Base-by-base conservation (phyloP, 2,113 vertebrate genomes). In the Erpornis zantholeuca region DNA sequence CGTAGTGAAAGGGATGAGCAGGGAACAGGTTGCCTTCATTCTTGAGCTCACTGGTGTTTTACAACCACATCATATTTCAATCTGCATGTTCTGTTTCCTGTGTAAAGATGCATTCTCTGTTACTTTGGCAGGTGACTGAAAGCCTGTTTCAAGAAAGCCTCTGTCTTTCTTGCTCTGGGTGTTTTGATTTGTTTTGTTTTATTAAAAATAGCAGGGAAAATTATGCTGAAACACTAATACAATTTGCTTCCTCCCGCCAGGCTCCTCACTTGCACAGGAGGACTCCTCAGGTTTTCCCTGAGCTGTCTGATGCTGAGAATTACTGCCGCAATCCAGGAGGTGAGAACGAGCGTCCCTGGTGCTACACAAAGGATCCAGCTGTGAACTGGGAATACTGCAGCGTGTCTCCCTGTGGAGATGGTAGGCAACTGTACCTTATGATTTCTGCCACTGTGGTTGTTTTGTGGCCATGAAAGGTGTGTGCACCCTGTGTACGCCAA, bases 351-450 rank as follows among this genome's bases (percentile, higher is more conserved):
- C 98, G 95, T 82, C 99, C 99, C 20, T 99, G 99, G 99, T 99
- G 99, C 88, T 99, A 98, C 92, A 99, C 98, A 47, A 98, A 94
- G 53, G 98, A 98, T 84, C 97, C 98, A 21, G 97, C 97, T 7
- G 96, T 99, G 64, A 98, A 97, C 94, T 99, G 99, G 99, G 99
- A 99, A 93, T 99, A 99, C 89, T 99, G 99, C 81, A 95, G 91
- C 0, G 97, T 99, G 40, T 98, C 98, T 21, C 97, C 86, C 40
- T 99, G 99, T 95, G 98, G 95, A 60, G 97, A 98, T 31, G 95
- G 95, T 98, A 95, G 84, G 94, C 14, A 79, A 56, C 12, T 9
- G 16, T 31, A 65, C 45, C 31, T 61, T 57, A 54, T n/a, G 27
- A 33, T 86, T 88, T 70, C 45, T 75, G 54, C 20, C 33, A 31